Conservation (phyloP, 2,797 vertebrate genomes). For the Siniperca obscura region DNA sequence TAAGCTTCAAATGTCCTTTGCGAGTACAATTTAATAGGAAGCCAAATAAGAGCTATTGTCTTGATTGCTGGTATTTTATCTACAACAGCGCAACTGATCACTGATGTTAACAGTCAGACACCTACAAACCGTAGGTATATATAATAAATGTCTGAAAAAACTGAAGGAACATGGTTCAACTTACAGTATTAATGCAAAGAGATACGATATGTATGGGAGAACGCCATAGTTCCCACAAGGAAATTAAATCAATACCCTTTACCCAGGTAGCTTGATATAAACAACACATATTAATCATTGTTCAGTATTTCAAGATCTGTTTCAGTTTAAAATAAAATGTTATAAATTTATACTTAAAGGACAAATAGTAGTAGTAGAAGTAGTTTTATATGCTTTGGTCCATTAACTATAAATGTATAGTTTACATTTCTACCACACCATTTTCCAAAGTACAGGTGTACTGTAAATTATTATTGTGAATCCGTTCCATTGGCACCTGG, state of each 20-base stretch:
- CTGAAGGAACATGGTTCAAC: constrained; percentile 1
- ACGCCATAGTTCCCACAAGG: not conserved
- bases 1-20: constrained; percentile 1
- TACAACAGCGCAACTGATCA: not conserved
- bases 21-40: constrained; percentile 16
- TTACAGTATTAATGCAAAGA: constrained; percentile 9
- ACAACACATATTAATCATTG: constrained; percentile 23
- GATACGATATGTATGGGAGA: not conserved
- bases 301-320: constrained; percentile 8
- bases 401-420: constrained; percentile 11
- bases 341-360: not conserved
- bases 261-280: not conserved
- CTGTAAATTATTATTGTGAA: not conserved
- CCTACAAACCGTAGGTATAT: not conserved
- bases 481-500: constrained; percentile 6
- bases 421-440: constrained; percentile 1
- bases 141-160: constrained; percentile 13
- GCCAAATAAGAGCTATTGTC: constrained; percentile 5
- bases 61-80: constrained; percentile 1
- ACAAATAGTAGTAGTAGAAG: not conserved
- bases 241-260: constrained; percentile 5
- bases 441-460: not conserved
- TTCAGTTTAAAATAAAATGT: constrained; percentile 10
- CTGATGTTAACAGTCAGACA: constrained; percentile 1
- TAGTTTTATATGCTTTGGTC: constrained; percentile 23